A percentile compares a stretch with the other conserved stretches of the same genome.
phyloP scores from a whole-genome alignment of 2,888 invertebrate species.

The Andrena praecox region DNA sequence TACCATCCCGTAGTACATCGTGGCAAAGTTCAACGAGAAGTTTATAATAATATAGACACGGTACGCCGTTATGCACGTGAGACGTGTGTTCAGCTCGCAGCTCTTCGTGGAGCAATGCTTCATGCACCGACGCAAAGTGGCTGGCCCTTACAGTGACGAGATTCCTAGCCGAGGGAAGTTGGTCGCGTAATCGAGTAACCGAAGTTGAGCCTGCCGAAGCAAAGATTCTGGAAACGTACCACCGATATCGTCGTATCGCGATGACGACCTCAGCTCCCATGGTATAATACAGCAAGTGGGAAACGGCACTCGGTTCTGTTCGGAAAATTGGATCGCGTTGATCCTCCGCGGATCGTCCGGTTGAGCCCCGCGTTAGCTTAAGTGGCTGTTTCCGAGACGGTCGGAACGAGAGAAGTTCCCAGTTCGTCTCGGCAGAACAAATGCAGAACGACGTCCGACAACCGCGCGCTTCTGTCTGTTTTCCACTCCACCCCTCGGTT shows the following conservation, averaged over 20 bases:
- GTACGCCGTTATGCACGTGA: neutral
- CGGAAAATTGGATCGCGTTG: slow-evolving; percentile 65
- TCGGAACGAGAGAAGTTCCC: slow-evolving; percentile 63
- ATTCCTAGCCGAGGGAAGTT: neutral
- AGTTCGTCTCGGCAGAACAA: slow-evolving; percentile 54
- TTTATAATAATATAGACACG: neutral
- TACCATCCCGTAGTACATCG: too few species aligned
- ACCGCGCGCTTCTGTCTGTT: slow-evolving; percentile 8
- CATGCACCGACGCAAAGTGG: neutral
- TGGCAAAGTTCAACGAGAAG: neutral
- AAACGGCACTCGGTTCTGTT: slow-evolving; percentile 27
- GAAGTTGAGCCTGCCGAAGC: neutral
- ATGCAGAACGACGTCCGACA: slow-evolving; percentile 42
- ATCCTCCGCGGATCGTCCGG: slow-evolving; percentile 62
- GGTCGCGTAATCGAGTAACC: neutral
- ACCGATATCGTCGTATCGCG: slow-evolving; percentile 15
- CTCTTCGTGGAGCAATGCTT: slow-evolving; percentile 1
- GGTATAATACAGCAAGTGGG: slow-evolving; percentile 2
- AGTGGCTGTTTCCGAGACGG: slow-evolving; percentile 65
- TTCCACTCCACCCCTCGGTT: neutral
- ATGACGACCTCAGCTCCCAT: slow-evolving; percentile 9
- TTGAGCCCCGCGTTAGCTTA: slow-evolving; percentile 69
- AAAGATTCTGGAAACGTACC: slow-evolving; percentile 7
- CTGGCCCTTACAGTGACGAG: neutral
- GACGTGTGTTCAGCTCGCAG: neutral